Evolutionary conservation across 2,113 vertebrate genomes (phyloP).

Genomic region (Ctenomys sociabilis): DNA sequence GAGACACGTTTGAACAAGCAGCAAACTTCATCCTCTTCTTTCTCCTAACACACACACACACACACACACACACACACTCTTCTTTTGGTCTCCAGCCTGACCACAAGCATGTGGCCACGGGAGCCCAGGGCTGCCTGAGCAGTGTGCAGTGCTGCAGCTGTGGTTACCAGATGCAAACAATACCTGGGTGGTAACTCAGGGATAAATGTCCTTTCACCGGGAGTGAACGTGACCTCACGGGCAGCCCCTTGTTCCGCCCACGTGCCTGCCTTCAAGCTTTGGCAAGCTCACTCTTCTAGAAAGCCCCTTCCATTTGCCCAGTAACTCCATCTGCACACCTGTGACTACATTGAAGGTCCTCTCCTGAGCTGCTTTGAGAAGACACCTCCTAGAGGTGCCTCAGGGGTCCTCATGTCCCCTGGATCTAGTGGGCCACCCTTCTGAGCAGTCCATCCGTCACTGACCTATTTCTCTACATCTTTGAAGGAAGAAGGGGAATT

Average conservation of each 20-base stretch:
- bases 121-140: conserved; percentile 51
- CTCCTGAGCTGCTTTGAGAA: not conserved
- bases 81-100: conserved; percentile 54
- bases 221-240: conserved; percentile 30
- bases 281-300: too few species aligned
- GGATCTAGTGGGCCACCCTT: not conserved
- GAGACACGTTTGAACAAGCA: conserved; percentile 18
- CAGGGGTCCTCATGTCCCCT: not conserved
- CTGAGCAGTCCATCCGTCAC: not conserved
- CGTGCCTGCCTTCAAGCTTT: not conserved
- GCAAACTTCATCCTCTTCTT: conserved; percentile 52
- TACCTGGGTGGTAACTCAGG: not conserved
- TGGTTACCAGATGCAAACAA: conserved; percentile 41
- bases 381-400: not conserved
- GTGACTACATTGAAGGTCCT: not conserved
- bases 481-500: conserved; percentile 18
- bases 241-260: not conserved
- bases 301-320: not conserved
- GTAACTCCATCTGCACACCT: not conserved
- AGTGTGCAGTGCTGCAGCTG: conserved; percentile 49
- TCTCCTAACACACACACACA: too few species aligned
- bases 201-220: conserved; percentile 60
- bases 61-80: too few species aligned
- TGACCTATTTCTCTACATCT: not conserved
- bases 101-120: conserved; percentile 44